Evolutionary conservation across 2,888 invertebrate genomes (phyloP).

Genomic region (Cerceris ruficornis): DNA sequence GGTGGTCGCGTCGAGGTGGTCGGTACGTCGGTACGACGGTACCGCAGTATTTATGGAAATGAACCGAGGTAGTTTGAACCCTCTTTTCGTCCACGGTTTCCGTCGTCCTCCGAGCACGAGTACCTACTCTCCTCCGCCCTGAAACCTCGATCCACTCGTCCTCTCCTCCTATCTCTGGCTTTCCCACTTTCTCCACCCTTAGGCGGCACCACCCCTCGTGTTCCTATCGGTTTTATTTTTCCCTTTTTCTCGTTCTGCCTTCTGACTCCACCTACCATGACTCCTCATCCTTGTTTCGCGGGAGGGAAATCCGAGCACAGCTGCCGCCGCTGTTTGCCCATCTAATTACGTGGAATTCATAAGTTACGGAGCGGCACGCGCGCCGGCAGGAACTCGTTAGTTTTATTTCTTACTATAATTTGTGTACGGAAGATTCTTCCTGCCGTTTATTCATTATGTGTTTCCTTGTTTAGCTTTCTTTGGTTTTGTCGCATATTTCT

Average conservation of each 20-base stretch:
- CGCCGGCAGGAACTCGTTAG: slow-evolving; percentile 36
- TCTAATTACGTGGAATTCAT: slow-evolving; percentile 78
- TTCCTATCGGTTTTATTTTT: slow-evolving; percentile 34
- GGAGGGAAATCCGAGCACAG: slow-evolving; percentile 54
- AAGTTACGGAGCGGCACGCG: slow-evolving; percentile 67
- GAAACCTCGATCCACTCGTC: slow-evolving; percentile 9
- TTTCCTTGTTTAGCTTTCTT: background rate
- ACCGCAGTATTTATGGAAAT: slow-evolving; percentile 77
- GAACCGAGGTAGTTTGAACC: slow-evolving; percentile 75
- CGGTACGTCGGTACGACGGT: slow-evolving; percentile 65
- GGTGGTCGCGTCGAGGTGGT: slow-evolving; percentile 51
- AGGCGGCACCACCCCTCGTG: slow-evolving; percentile 11
- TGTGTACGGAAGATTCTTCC: slow-evolving; percentile 33
- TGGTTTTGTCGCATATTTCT: slow-evolving; percentile 3
- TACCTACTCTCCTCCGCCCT: slow-evolving; percentile 3
- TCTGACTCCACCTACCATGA: slow-evolving; percentile 17
- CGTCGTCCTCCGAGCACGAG: slow-evolving; percentile 11
- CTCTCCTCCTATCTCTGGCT: slow-evolving; percentile 4
- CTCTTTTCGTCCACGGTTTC: slow-evolving; percentile 54
- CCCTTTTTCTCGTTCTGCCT: slow-evolving; percentile 37
- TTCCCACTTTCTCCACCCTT: background rate
- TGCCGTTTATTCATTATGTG: background rate
- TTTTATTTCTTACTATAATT: slow-evolving; percentile 69
- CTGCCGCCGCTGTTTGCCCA: slow-evolving; percentile 72
- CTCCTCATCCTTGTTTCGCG: slow-evolving; percentile 30